Conservation (phyloP, 1,140 invertebrate species). For the Orussus abietinus region DNA sequence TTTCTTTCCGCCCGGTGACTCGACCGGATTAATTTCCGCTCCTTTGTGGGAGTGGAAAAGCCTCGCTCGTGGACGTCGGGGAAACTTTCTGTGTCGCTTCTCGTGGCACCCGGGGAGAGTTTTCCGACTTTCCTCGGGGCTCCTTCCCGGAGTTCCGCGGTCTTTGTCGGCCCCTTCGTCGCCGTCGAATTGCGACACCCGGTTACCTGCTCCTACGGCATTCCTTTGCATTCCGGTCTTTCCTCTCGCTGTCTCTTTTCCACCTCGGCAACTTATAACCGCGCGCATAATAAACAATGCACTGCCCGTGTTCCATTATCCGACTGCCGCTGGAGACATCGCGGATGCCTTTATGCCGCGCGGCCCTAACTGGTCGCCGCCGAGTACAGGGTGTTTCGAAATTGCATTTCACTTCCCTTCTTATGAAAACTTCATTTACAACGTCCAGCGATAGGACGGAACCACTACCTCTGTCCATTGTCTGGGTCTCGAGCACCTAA, state of each 20-base stretch:
- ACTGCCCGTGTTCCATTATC: constrained; percentile 2
- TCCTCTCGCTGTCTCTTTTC: background rate
- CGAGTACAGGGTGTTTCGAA: too few species aligned
- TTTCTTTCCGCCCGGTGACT: constrained; percentile 16
- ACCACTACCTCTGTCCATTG: too few species aligned
- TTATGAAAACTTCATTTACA: too few species aligned
- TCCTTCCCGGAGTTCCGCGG: too few species aligned
- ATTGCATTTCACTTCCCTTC: too few species aligned
- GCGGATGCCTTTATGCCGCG: too few species aligned
- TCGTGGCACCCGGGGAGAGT: constrained; percentile 7
- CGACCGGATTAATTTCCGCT: constrained; percentile 25
- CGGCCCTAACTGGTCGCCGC: background rate
- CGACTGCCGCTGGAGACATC: background rate
- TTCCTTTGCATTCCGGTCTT: too few species aligned
- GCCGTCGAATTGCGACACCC: background rate
- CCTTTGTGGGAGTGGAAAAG: constrained; percentile 17
- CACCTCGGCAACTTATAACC: background rate
- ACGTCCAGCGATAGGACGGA: too few species aligned
- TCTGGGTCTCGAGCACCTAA: too few species aligned
- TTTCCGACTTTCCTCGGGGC: too few species aligned
- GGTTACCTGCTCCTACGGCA: background rate
- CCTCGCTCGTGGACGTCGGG: too few species aligned
- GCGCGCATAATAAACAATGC: constrained; percentile 4
- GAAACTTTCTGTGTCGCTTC: too few species aligned
- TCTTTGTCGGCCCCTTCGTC: background rate